A percentile compares a stretch with the other conserved stretches of the same genome.
These are phyloP conservation scores for Hipparchia semele DNA, from an alignment of 2,888 invertebrate genomes.

Conservation along the genomic window DNA sequence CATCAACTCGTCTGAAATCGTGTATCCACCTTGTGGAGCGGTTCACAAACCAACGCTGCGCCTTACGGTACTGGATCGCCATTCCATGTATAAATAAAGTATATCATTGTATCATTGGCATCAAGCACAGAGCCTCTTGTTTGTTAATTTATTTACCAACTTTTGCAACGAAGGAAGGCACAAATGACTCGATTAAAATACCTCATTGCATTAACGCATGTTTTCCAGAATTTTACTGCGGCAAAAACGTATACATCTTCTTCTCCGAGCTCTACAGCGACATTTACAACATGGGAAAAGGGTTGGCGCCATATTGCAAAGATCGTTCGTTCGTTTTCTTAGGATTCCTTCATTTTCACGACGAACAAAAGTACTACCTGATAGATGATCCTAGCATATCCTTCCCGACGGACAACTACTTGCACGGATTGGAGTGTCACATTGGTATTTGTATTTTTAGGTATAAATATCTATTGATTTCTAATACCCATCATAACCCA, in stretches of 20 bases:
- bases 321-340: slow-evolving; percentile 72
- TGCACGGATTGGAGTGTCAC: slow-evolving; percentile 75
- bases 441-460: slow-evolving; percentile 71
- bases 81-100: no score
- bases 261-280: slow-evolving; percentile 73
- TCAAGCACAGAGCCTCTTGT: no score
- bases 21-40: no score
- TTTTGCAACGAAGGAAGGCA: no score
- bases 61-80: no score
- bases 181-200: background rate
- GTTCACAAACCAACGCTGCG: no score
- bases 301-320: slow-evolving; percentile 69
- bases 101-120: no score
- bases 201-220: background rate
- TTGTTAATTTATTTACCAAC: no score
- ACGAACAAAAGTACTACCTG: slow-evolving; percentile 71
- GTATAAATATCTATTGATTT: slow-evolving; percentile 45
- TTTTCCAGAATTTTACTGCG: slow-evolving; percentile 72
- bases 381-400: slow-evolving; percentile 71
- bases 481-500: no score
- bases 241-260: slow-evolving; percentile 75
- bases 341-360: slow-evolving; percentile 72
- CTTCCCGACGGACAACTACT: slow-evolving; percentile 72
- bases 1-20: no score
- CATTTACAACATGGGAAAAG: slow-evolving; percentile 71